Percentiles rank a stretch among this genome's conserved stretches.
Evolutionary conservation across 1,140 invertebrate genomes (phyloP).

Genomic region (Cyphomyrmex costatus): DNA sequence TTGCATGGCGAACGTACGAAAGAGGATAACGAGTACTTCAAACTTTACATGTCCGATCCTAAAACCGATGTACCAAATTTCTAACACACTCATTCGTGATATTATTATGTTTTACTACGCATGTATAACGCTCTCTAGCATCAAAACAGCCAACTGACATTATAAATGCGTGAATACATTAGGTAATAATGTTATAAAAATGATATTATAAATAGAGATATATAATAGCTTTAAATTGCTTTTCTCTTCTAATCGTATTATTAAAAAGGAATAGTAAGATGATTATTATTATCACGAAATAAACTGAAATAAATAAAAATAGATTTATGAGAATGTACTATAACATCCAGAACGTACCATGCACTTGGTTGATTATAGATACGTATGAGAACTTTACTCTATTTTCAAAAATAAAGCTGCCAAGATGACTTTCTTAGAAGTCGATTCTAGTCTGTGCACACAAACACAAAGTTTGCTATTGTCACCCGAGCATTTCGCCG

Average conservation of each 20-base stretch:
- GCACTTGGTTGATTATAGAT: background rate
- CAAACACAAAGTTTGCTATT: conserved; percentile 50
- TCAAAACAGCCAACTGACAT: conserved; percentile 35
- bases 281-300: background rate
- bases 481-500: conserved; percentile 68
- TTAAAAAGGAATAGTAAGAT: background rate
- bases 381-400: background rate
- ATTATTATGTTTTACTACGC: conserved; percentile 49
- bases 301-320: background rate
- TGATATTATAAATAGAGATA: background rate
- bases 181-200: conserved; percentile 2
- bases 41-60: conserved; percentile 59
- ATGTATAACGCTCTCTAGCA: conserved; percentile 44
- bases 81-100: conserved; percentile 47
- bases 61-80: conserved; percentile 50
- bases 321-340: background rate
- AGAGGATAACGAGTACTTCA: conserved; percentile 41
- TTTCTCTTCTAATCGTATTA: background rate
- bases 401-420: background rate
- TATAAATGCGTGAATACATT: background rate
- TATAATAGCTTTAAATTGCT: background rate
- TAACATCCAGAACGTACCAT: background rate
- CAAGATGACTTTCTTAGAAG: conserved; percentile 16
- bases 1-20: conserved; percentile 26
- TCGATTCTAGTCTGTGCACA: background rate